Percentiles rank a stretch among this genome's conserved stretches.
Evolutionary conservation across 92 coral and sea anemone species (phyloP).

Genomic region (Porites cylindrica): DNA sequence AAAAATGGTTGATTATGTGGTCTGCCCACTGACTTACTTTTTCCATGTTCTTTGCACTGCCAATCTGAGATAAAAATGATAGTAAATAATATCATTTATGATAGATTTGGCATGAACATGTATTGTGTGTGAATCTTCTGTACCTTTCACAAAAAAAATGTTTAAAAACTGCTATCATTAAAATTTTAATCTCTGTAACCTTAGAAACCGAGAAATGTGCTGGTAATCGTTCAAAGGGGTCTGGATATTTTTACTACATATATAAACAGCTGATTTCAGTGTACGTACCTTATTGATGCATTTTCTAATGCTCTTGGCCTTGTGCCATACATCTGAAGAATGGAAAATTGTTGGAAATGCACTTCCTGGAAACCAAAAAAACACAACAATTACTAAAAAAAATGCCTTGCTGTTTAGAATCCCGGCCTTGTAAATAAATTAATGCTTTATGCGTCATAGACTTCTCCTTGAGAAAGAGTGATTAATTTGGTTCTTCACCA

Average conservation of each 20-base stretch:
- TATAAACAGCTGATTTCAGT: background rate
- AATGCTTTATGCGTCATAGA: background rate
- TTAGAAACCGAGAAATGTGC: background rate
- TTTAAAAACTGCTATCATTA: slow-evolving; percentile 1
- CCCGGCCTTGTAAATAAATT: background rate
- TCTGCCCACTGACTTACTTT: slow-evolving; percentile 57
- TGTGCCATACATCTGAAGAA: slow-evolving; percentile 27
- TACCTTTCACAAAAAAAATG: background rate
- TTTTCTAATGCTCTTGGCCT: no score
- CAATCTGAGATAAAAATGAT: slow-evolving; percentile 31
- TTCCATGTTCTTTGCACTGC: slow-evolving; percentile 43
- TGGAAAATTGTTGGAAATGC: slow-evolving; percentile 8
- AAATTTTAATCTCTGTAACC: background rate
- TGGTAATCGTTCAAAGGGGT: background rate
- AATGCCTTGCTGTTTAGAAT: background rate
- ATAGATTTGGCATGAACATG: background rate
- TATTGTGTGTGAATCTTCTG: background rate
- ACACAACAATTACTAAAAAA: background rate
- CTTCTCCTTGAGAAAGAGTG: background rate
- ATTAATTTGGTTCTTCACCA: background rate
- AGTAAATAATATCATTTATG: slow-evolving; percentile 4
- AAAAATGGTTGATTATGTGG: slow-evolving; percentile 50
- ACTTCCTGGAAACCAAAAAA: slow-evolving; percentile 2
- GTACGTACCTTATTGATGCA: background rate
- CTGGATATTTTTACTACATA: background rate